Evolutionary conservation across 2,113 vertebrate species (phyloP).

Genomic region (Nycticebus coucang): DNA sequence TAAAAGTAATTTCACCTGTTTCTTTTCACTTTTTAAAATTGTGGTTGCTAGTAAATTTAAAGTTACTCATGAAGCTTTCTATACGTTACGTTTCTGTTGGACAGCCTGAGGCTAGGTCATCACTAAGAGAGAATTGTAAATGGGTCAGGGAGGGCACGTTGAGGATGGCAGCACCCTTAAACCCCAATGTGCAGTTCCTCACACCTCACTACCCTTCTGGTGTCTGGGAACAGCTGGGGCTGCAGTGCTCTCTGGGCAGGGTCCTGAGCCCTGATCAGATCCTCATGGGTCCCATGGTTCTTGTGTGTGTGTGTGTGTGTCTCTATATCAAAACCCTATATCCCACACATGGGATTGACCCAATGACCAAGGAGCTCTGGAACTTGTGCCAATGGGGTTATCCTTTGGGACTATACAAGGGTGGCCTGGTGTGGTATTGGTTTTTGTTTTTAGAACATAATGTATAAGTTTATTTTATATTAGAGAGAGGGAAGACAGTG

Average conservation of each 20-base stretch:
- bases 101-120: neutral
- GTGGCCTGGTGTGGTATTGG: neutral
- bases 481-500: too few species aligned
- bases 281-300: too few species aligned
- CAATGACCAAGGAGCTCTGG: neutral
- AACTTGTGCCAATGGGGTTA: too few species aligned
- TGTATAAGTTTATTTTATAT: too few species aligned
- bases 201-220: neutral
- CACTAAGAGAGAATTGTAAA: neutral
- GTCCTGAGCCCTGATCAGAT: neutral
- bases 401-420: neutral
- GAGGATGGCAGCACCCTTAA: neutral
- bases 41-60: neutral
- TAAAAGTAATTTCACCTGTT: neutral
- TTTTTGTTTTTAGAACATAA: too few species aligned
- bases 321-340: accelerated
- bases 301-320: neutral
- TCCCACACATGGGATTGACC: neutral
- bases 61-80: neutral
- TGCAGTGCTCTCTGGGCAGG: neutral
- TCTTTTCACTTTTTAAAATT: neutral
- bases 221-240: neutral
- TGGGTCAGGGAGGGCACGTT: neutral
- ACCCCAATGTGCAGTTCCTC: neutral
- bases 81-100: neutral